Conservation (phyloP, 1,140 invertebrate species). For the Zaprionus ghesquierei region DNA sequence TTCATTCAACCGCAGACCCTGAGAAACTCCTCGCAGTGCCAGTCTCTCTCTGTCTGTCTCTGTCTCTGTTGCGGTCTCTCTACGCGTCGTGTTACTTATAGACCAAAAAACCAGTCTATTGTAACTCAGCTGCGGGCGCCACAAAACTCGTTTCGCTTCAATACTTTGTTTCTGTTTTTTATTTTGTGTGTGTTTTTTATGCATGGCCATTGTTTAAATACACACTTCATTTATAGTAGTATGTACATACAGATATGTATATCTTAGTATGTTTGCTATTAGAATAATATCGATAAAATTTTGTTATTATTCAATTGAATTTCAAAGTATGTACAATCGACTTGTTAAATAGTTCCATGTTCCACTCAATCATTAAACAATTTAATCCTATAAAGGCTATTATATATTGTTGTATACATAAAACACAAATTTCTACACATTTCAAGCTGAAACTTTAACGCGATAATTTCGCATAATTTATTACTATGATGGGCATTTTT, state of each 20-base stretch:
- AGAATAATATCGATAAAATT: no score
- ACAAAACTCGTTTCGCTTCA: conserved; percentile 55
- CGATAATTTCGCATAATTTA: neutral
- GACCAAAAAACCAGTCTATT: conserved; percentile 56
- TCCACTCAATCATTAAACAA: neutral
- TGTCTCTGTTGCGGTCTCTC: neutral
- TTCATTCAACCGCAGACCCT: conserved; percentile 60
- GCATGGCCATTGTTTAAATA: conserved; percentile 2
- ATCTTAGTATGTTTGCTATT: neutral
- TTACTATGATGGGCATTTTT: neutral
- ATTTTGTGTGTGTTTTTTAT: conserved; percentile 9
- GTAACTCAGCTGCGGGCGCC: conserved; percentile 48
- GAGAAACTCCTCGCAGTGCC: conserved; percentile 16
- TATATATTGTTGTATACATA: neutral
- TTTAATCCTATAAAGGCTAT: neutral
- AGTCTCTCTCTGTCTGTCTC: neutral
- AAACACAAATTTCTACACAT: neutral
- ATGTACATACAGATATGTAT: conserved; percentile 1
- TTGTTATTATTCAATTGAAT: no score
- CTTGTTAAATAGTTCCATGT: no score
- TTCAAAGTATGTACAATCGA: no score
- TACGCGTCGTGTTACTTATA: neutral
- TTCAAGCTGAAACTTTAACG: neutral
- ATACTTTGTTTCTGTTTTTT: conserved; percentile 2
- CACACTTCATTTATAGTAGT: neutral